Evolutionary conservation across 2,113 vertebrate species (phyloP).

Genomic region (Archilochus colubris): DNA sequence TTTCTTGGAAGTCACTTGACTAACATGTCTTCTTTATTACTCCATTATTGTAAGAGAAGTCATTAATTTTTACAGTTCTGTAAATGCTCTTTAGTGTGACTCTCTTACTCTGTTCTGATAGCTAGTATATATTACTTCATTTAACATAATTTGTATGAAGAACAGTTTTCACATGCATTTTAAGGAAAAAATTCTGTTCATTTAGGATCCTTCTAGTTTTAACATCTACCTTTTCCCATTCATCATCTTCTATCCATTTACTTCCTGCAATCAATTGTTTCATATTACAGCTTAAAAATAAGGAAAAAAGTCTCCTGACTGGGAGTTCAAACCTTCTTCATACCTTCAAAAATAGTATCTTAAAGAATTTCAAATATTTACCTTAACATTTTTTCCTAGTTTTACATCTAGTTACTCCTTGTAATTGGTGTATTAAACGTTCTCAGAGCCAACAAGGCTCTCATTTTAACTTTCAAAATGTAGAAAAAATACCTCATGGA

Average conservation of each 20-base stretch:
- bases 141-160: background rate
- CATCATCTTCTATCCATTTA: background rate
- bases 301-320: background rate
- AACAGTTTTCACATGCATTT: background rate
- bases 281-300: background rate
- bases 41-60: constrained; percentile 2
- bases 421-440: background rate
- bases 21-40: background rate
- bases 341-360: background rate
- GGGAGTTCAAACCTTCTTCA: background rate
- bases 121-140: background rate
- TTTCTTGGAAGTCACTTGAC: background rate
- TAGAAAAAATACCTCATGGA: background rate
- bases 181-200: background rate
- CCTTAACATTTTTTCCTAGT: background rate
- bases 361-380: background rate
- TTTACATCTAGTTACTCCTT: background rate
- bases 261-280: background rate
- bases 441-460: background rate
- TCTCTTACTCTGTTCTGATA: background rate
- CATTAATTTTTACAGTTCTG: constrained; percentile 25
- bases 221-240: background rate
- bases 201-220: background rate
- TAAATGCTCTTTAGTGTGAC: background rate
- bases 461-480: background rate